phyloP scores from a whole-genome alignment of 1,140 invertebrate species.

The Oncopodura yosiiana region DNA sequence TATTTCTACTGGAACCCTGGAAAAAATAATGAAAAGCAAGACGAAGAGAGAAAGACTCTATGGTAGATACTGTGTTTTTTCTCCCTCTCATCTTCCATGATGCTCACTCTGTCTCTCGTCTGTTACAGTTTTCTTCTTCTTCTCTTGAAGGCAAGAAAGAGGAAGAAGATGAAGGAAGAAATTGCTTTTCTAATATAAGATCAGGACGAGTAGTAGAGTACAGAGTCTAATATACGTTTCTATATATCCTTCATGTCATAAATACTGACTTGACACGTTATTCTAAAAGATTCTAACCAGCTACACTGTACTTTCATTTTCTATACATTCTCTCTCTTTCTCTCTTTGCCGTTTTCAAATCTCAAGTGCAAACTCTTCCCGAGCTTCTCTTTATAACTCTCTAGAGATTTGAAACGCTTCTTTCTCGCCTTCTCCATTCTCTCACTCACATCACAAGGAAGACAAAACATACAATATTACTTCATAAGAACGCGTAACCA shows the following conservation, averaged over 20 bases:
- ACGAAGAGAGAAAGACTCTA: conserved; percentile 1
- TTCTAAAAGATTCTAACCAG: conserved; percentile 31
- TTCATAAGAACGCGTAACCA: too few relatives aligned
- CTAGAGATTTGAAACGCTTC: conserved; percentile 24
- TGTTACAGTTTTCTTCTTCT: too few relatives aligned
- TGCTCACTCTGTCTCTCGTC: too few relatives aligned
- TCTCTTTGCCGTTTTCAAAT: conserved; percentile 27
- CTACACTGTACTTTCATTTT: too few relatives aligned
- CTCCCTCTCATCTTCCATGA: too few relatives aligned
- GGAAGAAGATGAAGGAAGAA: conserved; percentile 26
- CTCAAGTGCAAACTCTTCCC: conserved; percentile 33
- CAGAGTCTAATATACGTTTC: too few relatives aligned
- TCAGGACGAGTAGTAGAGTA: conserved; percentile 30
- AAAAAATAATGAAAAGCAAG: conserved; percentile 28
- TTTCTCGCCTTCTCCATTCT: conserved; percentile 1
- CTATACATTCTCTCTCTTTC: neutral
- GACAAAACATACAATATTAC: neutral
- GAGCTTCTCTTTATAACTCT: conserved; percentile 33
- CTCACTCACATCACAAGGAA: neutral
- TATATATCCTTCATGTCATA: too few relatives aligned
- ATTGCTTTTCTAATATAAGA: conserved; percentile 35
- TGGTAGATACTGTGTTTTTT: neutral
- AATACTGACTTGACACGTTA: conserved; percentile 34
- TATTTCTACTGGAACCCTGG: too few relatives aligned
- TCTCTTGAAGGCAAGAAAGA: too few relatives aligned